These are phyloP conservation scores for Palythoa grandis DNA, from an alignment of 92 coral and sea anemone species.

Conservation along the genomic window DNA sequence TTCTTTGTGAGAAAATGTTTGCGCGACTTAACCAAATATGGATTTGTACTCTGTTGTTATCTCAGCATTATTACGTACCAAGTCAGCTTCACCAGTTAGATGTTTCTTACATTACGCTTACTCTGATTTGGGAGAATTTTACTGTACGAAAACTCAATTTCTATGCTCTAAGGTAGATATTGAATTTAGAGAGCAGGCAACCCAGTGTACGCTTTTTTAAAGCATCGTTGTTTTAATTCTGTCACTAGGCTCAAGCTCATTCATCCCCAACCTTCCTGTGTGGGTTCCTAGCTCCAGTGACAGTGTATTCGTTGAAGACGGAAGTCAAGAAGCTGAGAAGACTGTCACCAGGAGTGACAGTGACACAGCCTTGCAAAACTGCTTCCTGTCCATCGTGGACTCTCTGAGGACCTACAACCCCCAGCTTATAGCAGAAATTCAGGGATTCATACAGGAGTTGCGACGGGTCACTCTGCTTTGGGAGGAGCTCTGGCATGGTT, in stretches of 20 bases:
- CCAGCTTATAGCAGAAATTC: conserved; percentile 84
- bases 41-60: too few species aligned
- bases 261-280: conserved; percentile 37
- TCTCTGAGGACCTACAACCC: conserved; percentile 87
- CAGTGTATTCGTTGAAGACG: background rate
- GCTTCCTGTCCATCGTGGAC: conserved; percentile 92
- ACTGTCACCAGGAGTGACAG: conserved; percentile 59
- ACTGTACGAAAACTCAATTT: too few species aligned
- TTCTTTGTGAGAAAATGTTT: too few species aligned
- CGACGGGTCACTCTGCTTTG: conserved; percentile 92
- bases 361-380: conserved; percentile 77
- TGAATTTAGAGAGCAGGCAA: too few species aligned
- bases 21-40: too few species aligned
- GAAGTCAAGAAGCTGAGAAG: conserved; percentile 49
- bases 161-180: too few species aligned
- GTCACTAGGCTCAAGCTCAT: conserved; percentile 12
- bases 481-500: conserved; percentile 99
- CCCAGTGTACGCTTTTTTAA: background rate
- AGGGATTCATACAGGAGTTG: conserved; percentile 88
- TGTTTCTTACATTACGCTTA: too few species aligned
- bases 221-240: background rate
- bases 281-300: conserved; percentile 41
- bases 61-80: too few species aligned
- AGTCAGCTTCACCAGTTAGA: too few species aligned
- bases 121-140: too few species aligned